A percentile compares a stretch with the other conserved stretches of the same genome.
These are phyloP conservation scores for Eptatretus atami DNA, from an alignment of 2,797 vertebrate genomes.

Conservation along the genomic window DNA sequence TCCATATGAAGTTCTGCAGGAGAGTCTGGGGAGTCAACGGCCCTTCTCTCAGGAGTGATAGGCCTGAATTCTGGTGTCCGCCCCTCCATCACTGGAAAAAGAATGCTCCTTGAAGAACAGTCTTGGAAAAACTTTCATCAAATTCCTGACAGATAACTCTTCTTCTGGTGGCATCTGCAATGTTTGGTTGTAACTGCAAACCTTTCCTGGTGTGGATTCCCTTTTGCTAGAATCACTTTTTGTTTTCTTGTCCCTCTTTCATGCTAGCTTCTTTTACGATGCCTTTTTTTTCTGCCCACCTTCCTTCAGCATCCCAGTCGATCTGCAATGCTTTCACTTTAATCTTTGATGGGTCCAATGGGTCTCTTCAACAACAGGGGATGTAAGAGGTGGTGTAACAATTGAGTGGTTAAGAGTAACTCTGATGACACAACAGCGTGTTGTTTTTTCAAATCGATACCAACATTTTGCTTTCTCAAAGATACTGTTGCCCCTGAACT, in stretches of 20 bases:
- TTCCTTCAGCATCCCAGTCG: slow-evolving; percentile 47
- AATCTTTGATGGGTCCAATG: slow-evolving; percentile 32
- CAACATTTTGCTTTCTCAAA: too few relatives aligned
- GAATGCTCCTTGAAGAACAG: slow-evolving; percentile 69
- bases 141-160: slow-evolving; percentile 92
- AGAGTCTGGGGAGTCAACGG: not conserved
- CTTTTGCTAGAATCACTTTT: not conserved
- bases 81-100: slow-evolving; percentile 30
- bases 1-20: not conserved
- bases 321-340: slow-evolving; percentile 58
- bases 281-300: slow-evolving; percentile 31
- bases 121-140: slow-evolving; percentile 98
- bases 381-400: slow-evolving; percentile 15
- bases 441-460: too few relatives aligned
- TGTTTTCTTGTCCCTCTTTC: not conserved
- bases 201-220: slow-evolving; percentile 50
- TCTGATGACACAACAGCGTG: too few relatives aligned
- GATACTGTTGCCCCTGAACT: too few relatives aligned
- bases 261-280: slow-evolving; percentile 17
- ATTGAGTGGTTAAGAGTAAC: too few relatives aligned
- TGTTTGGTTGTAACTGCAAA: slow-evolving; percentile 88
- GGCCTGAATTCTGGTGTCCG: slow-evolving; percentile 52
- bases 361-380: slow-evolving; percentile 44
- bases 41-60: slow-evolving; percentile 34
- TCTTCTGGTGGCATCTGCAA: slow-evolving; percentile 67